Conservation (phyloP, 1,140 invertebrate genomes). For the Zaprionus ornatus region DNA sequence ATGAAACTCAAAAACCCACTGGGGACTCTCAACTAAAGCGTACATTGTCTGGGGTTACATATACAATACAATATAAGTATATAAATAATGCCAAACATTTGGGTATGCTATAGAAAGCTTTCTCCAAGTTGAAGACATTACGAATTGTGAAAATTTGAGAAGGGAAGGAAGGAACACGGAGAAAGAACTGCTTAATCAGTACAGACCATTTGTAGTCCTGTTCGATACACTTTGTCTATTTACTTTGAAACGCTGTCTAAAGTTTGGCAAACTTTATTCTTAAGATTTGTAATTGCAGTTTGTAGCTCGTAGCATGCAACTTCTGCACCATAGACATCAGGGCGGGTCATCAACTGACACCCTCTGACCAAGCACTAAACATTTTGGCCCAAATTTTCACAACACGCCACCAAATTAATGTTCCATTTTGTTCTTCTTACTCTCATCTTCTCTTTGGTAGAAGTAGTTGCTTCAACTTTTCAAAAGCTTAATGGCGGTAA, state of each 20-base stretch:
- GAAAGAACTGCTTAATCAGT: neutral
- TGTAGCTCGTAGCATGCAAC: constrained; percentile 10
- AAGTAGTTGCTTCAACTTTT: constrained; percentile 60
- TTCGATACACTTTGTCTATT: neutral
- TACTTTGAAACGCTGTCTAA: neutral
- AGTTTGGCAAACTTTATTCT: constrained; percentile 4
- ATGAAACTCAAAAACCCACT: constrained; percentile 46
- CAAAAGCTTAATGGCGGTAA: constrained; percentile 59
- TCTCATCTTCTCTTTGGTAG: constrained; percentile 28
- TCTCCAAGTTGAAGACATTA: constrained; percentile 24
- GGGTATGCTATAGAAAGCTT: constrained; percentile 20
- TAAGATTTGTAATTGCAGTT: constrained; percentile 16
- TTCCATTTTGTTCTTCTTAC: constrained; percentile 35
- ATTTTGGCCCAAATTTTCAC: constrained; percentile 50
- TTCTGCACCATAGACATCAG: neutral
- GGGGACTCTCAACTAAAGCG: constrained; percentile 31
- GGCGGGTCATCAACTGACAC: neutral
- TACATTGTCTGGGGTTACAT: constrained; percentile 27
- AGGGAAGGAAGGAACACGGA: neutral
- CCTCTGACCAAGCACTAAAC: constrained; percentile 28
- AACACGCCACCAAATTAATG: constrained; percentile 39
- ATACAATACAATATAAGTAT: constrained; percentile 24
- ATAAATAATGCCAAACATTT: constrained; percentile 43
- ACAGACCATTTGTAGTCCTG: neutral
- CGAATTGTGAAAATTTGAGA: constrained; percentile 20